Base-by-base conservation (phyloP, 2,113 vertebrate species). In the Seriola aureovittata region DNA sequence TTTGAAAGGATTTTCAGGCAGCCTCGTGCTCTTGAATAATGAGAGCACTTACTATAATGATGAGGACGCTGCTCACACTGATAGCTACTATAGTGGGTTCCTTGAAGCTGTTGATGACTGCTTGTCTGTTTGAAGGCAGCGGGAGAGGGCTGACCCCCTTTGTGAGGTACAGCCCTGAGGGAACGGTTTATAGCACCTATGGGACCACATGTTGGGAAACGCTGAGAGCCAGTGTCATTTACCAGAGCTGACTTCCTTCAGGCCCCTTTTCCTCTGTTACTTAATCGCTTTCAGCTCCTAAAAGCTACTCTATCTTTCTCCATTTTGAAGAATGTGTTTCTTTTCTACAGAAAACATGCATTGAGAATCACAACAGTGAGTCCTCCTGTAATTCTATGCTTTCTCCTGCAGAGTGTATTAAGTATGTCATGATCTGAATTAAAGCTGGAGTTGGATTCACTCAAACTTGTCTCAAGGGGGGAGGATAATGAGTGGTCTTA, bases 81-180 rank as follows among this genome's bases (percentile, higher is more conserved):
- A 79, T 25, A 71, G 73, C 81, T 40, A 48, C 48, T 60, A 29
- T 71, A 58, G 73, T 23, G 65, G 72, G 67, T 60, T 85, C 77
- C 77, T 68, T 64, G 36, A 88, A 71, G 76, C 74, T 13, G 80
- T 70, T 81, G 67, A 84, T 17, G 71, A 50, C 21, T 4, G 72
- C 3, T 8, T 70, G 80, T 77, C 81, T 81, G 85, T 93, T 84
- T 89, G 88, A 91, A 91, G 71, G 48, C 89, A 73, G 85, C 54
- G 13, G 86, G 78, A 60, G 71, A 63, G 78, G 86, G 40, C 50
- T 60, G 79, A 73, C 54, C 80, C 17, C 3, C 44, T 89, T 68
- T 85, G 69, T 65, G 77, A 83, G 89, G 84, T 78, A 67, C 29
- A 71, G 80, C 83, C 87, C 57, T n/a, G 19, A 80, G 86, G 78